phyloP scores from a whole-genome alignment of 2,113 vertebrate genomes.

The Ictalurus furcatus region DNA sequence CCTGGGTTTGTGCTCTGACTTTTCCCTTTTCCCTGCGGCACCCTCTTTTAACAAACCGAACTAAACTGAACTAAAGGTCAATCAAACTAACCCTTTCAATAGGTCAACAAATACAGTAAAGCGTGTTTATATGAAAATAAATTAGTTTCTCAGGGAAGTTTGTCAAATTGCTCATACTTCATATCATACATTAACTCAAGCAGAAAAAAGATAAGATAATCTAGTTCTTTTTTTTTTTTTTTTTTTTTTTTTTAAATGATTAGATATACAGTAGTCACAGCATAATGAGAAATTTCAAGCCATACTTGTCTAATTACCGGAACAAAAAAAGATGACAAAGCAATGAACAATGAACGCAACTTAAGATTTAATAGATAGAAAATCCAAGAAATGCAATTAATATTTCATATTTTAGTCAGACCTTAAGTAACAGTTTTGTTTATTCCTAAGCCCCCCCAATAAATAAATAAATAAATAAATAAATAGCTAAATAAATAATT shows the following conservation, averaged over 20 bases:
- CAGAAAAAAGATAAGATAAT: background rate
- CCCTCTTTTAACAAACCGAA: slow-evolving; percentile 47
- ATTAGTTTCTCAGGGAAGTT: slow-evolving; percentile 16
- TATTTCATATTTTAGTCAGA: slow-evolving; percentile 64
- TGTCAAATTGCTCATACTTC: background rate
- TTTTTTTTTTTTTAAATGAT: background rate
- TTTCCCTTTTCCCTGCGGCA: slow-evolving; percentile 66
- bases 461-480: no score
- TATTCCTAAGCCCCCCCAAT: no score
- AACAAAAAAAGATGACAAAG: background rate
- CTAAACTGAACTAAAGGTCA: slow-evolving; percentile 52
- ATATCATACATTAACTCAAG: background rate
- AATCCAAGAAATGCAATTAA: slow-evolving; percentile 53
- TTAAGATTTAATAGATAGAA: background rate
- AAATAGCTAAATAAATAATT: no score
- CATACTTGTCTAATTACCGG: background rate
- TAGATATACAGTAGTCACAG: background rate
- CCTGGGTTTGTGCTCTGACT: slow-evolving; percentile 72
- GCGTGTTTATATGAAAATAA: slow-evolving; percentile 41
- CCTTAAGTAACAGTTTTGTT: background rate
- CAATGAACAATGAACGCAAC: background rate
- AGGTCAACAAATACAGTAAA: slow-evolving; percentile 57
- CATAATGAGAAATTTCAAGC: background rate
- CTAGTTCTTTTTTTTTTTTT: background rate
- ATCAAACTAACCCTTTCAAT: slow-evolving; percentile 55